Evolutionary conservation across 2,797 vertebrate species (phyloP).

Genomic region (Ceryle rudis): DNA sequence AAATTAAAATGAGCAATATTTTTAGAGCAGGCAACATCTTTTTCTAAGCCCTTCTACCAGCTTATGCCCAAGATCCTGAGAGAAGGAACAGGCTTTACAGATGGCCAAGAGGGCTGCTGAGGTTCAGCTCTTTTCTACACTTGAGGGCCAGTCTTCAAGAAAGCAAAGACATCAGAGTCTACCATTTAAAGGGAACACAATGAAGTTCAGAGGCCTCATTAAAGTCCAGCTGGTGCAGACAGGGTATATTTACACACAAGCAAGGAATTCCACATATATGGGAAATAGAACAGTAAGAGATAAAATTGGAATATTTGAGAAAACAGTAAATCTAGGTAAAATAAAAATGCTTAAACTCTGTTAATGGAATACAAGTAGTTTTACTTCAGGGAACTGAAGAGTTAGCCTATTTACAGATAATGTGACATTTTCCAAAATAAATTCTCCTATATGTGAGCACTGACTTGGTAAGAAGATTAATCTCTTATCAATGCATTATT

Average conservation of each 20-base stretch:
- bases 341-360: not conserved
- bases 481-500: not conserved
- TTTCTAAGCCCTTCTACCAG: not conserved
- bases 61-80: not conserved
- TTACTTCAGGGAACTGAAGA: not conserved
- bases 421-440: not conserved
- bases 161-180: not conserved
- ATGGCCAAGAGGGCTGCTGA: not conserved
- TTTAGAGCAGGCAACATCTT: not conserved
- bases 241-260: not conserved
- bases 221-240: not conserved
- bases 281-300: not conserved
- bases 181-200: not conserved
- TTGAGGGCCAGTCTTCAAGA: not conserved
- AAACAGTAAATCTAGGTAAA: not conserved
- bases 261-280: not conserved
- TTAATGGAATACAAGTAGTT: not conserved
- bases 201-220: not conserved
- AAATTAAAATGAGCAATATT: constrained; percentile 23
- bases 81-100: not conserved
- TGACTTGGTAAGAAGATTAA: not conserved
- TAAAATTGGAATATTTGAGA: not conserved
- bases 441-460: not conserved
- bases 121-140: not conserved
- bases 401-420: not conserved